Base-by-base conservation (phyloP, 2,888 invertebrate species). In the Nomada fucata region DNA sequence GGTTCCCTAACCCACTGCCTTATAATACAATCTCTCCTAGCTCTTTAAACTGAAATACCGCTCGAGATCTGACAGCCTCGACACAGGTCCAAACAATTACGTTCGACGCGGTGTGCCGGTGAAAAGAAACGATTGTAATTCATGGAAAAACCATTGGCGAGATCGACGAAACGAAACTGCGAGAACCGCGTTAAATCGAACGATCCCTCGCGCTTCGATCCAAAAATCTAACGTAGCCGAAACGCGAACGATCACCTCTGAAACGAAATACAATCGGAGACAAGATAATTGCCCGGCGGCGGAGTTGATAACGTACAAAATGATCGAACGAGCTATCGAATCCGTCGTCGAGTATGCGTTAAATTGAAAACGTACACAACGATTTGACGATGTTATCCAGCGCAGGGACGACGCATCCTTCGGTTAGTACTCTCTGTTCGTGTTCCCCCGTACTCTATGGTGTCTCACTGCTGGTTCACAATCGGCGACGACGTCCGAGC, bases 401-500 rank as follows among this genome's bases (percentile, higher is more conserved):
- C 7, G 63, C 69, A 68, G 73, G 63, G 23, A 18, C 47, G 73
- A 18, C 18, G 42, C 79, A 79, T 81, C 68, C 73, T 78, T 5
- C 67, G 59, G n/a, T 29, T 26, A 18, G 20, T 15, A 59, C 23
- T 64, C 69, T 47, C 64, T 59, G 50, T 44, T 47, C 52, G 57
- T n/a, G 15, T 7, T 13, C 7, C 36, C 26, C 9, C 1, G 53
- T 71, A 59, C 26, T 79, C 68, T 72, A 68, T 53, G 67, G 72
- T 42, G 47, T 20, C 73, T 69, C 79, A 69, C 81, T 50, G 76
- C 76, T 50, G 42, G 80, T 80, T 82, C 67, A 80, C 80, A 80
- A 82, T 82, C 79, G 82, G 77, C 79, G 85, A 81, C 81, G 72
- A 79, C 72, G 84, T 84, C 84, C 88, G 82, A 72, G 86, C 82